A percentile compares a stretch with the other conserved stretches of the same genome.
Evolutionary conservation across 2,113 vertebrate genomes (phyloP).

Genomic region (Trochalopteron elliotii): DNA sequence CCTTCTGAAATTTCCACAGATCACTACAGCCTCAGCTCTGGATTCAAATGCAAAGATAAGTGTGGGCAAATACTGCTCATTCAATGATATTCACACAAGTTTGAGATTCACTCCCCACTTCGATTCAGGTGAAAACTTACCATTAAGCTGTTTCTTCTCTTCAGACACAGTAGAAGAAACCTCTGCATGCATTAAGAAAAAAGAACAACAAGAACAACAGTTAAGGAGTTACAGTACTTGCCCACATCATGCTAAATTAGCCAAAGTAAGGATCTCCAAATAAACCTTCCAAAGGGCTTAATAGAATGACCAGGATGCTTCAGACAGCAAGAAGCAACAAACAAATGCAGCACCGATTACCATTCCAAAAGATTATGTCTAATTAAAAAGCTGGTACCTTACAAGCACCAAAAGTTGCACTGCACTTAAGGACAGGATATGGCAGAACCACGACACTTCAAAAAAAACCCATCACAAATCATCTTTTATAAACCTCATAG

Average conservation of each 20-base stretch:
- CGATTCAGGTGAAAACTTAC: constrained; percentile 61
- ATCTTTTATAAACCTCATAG: background rate
- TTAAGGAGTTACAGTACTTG: background rate
- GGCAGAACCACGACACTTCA: background rate
- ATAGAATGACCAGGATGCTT: background rate
- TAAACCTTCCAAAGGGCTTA: background rate
- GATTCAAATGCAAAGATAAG: background rate
- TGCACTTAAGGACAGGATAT: background rate
- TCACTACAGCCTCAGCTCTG: background rate
- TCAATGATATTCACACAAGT: background rate
- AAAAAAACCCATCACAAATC: background rate
- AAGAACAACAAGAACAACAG: background rate
- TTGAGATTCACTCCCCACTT: background rate
- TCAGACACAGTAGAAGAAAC: constrained; percentile 17
- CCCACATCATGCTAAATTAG: background rate
- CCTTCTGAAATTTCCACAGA: background rate
- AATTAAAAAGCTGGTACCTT: background rate
- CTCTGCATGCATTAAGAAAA: constrained; percentile 56
- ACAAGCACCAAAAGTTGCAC: background rate
- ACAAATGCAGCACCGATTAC: background rate
- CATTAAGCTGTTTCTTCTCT: constrained; percentile 73
- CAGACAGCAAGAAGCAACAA: background rate
- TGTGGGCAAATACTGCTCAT: background rate
- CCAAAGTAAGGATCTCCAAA: background rate
- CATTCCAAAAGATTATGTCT: background rate